Evolutionary conservation across 2,797 vertebrate genomes (phyloP).

Genomic region (Liparis tanakae): DNA sequence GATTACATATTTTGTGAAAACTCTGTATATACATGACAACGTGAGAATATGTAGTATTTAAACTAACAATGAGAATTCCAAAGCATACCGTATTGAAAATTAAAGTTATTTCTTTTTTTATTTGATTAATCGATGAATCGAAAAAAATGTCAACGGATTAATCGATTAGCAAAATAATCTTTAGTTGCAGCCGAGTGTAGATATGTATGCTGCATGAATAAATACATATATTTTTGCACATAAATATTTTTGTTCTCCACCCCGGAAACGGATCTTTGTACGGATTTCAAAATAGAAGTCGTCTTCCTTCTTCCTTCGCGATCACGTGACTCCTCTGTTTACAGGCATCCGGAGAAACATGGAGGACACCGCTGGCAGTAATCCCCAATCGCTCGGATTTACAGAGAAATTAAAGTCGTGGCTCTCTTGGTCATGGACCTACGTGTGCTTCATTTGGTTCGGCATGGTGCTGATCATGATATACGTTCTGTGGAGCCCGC

Average conservation of each 20-base stretch:
- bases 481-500: conserved; percentile 91
- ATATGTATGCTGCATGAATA: no score
- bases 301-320: neutral
- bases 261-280: conserved; percentile 40
- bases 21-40: no score
- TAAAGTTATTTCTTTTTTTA: no score
- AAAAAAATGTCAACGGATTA: no score
- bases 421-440: conserved; percentile 89
- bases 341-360: conserved; percentile 88
- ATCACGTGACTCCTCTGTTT: conserved; percentile 86
- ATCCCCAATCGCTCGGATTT: conserved; percentile 84
- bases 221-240: no score
- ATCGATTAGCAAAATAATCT: no score
- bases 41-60: no score
- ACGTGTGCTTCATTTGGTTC: conserved; percentile 88
- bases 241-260: neutral
- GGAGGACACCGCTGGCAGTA: conserved; percentile 87
- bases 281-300: conserved; percentile 62
- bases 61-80: no score
- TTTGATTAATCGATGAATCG: no score
- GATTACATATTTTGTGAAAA: no score
- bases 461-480: conserved; percentile 89
- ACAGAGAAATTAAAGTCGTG: conserved; percentile 88
- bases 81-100: no score
- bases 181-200: no score